Base-by-base conservation (phyloP, 1,140 invertebrate species). In the Anastatus disparis region DNA sequence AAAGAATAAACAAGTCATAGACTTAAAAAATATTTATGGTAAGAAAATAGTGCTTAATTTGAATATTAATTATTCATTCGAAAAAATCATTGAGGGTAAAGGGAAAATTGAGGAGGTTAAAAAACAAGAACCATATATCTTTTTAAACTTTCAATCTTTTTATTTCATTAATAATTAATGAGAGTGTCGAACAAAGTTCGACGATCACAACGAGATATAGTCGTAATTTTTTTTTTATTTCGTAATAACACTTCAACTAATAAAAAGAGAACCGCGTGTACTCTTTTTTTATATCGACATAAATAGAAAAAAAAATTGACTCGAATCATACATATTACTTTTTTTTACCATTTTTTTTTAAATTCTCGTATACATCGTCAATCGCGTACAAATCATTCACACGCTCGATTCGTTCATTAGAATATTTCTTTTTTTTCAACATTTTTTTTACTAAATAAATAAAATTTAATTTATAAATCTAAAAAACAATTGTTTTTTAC, bases 131-230 rank as follows among this genome's bases (percentile, higher is more conserved):
- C n/a, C n/a, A n/a, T n/a, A n/a, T 66, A 69, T 58, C 17, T 22
- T n/a, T 74, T 74, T 48, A 71, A 82, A 79, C 76, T 79, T 81
- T 75, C 64, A 77, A 77, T 70, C 71, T 77, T 71, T 50, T 70
- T 83, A 81, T 83, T 84, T 70, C 20, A 50, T 70, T 70, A 55
- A 64, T 82, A 72, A 79, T 82, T 75, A 81, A 82, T 84, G 81
- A 81, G 80, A 72, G 80, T 79, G 77, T 68, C 79, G 81, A 77
- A 75, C 77, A 38, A 56, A 50, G 72, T 78, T n/a, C 81, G 77
- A 76, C 77, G 79, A 84, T 85, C 81, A 85, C 84, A 85, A 85
- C 82, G 78, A 85, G 82, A 84, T 82, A 84, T 84, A 84, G 71
- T 80, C 82, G 62, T 76, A 75, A 67, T 74, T 72, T 75, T 73